Evolutionary conservation across 1,140 invertebrate genomes (phyloP), one percentile per base, ranked within the genome.

Genomic region (Aplysia californica): DNA sequence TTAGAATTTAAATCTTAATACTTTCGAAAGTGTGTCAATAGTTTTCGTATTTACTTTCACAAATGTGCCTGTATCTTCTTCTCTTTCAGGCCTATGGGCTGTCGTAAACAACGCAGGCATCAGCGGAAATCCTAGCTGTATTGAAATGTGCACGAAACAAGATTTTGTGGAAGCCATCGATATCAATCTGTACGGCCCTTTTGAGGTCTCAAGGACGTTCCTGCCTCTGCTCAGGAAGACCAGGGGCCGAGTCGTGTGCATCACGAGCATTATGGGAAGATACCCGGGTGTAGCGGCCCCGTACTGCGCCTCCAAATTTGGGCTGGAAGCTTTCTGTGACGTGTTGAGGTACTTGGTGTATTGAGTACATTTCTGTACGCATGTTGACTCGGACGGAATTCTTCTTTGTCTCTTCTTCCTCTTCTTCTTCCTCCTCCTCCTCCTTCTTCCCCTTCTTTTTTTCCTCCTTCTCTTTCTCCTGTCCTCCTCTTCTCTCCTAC

Each of bases 101-200:
- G 41, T 85, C 10, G 82, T 85, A 20, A 85, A 85, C 80, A 83
- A 83, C 58, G 84, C 84, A 5, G 84, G 82, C 1, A 41, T 84
- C 15, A 67, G 61, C n/a, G 70, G 79, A 1, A 41, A 31, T 1
- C 50, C 76, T 69, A 56, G 59, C 4, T 68, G 35, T 23, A 29
- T 68, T 2, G 79, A 83, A 66, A 78, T 74, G 58, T 64, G 75
- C 10, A 67, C 70, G 4, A 23, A 59, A 26, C 39, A 81, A 64
- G 77, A 83, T 26, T 81, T 78, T 36, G 44, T 78, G 31, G 4
- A 20, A 1, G 18, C n/a, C 20, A 31, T 71, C 10, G 39, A 80
- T 23, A 79, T 84, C 29, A 85, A 85, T 61, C 23, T 84, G 3
- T 71, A 76, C 44, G 84, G 82, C 2, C 75, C 75, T 0, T 61